Evolutionary conservation across 2,797 vertebrate genomes (phyloP), one percentile per base, ranked within the genome.

Genomic region (Nothura maculosa): DNA sequence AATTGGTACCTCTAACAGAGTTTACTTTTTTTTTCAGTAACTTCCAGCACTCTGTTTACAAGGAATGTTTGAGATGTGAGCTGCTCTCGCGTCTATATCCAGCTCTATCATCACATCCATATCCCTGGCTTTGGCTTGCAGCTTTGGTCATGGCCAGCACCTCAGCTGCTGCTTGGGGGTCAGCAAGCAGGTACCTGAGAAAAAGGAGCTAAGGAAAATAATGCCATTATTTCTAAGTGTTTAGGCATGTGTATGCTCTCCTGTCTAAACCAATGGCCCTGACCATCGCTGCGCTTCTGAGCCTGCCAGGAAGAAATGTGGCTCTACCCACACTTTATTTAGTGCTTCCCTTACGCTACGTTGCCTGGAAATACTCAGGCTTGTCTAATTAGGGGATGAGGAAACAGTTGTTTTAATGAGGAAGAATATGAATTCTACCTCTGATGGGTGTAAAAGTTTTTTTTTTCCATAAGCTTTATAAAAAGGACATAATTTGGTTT

Each of bases 261-360:
- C 9, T 21, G 27, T 77, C 12, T n/a, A 12, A 75, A 70, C 43
- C 34, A 73, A n/a, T 7, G 38, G 18, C 15, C 28, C 50, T 42
- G 45, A 58, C 57, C 12, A 48, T 36, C 63, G 62, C 7, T 19
- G 64, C 0, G 1, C 32, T 84, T 86, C 34, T 86, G 85, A 94
- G 88, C 79, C 93, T 64, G 86, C 96, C 85, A 92, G 73, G 85
- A 63, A 61, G 69, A 74, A 94, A 96, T 95, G 86, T 81, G 89
- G 81, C 42, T 62, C 42, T 21, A 19, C 24, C 40, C 87, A 60
- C 3, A 1, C 22, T 32, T 18, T 66, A 60, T 69, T 78, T 85
- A 78, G 70, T 72, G 30, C 6, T 94, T 76, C 20, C 47, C 55
- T 83, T 76, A 48, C 20, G 3, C 67, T 38, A 3, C 50, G 14